Percentiles rank a stretch among this genome's conserved stretches.
phyloP scores from a whole-genome alignment of 2,797 vertebrate genomes.

The Cyclopterus lumpus region DNA sequence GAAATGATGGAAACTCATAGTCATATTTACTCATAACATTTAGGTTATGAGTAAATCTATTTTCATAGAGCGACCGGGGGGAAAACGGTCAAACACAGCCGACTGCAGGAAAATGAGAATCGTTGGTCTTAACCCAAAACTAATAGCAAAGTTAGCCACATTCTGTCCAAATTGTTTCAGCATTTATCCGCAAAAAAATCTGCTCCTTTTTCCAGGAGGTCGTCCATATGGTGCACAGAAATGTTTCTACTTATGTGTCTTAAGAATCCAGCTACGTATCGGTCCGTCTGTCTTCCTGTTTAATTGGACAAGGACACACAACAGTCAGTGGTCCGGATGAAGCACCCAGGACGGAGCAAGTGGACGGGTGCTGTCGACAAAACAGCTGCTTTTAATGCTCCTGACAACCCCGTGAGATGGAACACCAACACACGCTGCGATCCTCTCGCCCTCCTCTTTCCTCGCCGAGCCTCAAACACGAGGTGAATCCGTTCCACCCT shows the following conservation, averaged over 20 bases:
- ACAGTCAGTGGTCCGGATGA: not conserved
- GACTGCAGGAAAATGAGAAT: constrained; percentile 30
- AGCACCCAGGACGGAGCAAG: constrained; percentile 36
- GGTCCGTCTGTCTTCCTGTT: not conserved
- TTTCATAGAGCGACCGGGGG: constrained; percentile 54
- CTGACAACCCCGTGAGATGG: constrained; percentile 56
- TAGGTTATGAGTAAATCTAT: too few species aligned
- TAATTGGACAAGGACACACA: constrained; percentile 2
- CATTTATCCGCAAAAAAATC: constrained; percentile 30
- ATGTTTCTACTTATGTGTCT: not conserved
- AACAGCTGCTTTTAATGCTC: constrained; percentile 72
- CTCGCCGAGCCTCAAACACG: constrained; percentile 32
- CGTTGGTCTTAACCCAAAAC: constrained; percentile 54
- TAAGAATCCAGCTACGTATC: not conserved
- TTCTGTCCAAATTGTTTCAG: constrained; percentile 35
- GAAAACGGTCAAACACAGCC: constrained; percentile 34
- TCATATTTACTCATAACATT: constrained; percentile 64
- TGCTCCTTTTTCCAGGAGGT: not conserved
- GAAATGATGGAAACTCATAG: constrained; percentile 50
- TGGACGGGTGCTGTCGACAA: constrained; percentile 50
- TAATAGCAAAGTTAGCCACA: constrained; percentile 52
- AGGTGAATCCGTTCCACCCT: constrained; percentile 38
- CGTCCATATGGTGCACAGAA: constrained; percentile 16
- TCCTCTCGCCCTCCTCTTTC: constrained; percentile 23
- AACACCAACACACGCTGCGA: constrained; percentile 38